Conservation (phyloP, 2,797 vertebrate species). For the Craterocephalus amniculus region DNA sequence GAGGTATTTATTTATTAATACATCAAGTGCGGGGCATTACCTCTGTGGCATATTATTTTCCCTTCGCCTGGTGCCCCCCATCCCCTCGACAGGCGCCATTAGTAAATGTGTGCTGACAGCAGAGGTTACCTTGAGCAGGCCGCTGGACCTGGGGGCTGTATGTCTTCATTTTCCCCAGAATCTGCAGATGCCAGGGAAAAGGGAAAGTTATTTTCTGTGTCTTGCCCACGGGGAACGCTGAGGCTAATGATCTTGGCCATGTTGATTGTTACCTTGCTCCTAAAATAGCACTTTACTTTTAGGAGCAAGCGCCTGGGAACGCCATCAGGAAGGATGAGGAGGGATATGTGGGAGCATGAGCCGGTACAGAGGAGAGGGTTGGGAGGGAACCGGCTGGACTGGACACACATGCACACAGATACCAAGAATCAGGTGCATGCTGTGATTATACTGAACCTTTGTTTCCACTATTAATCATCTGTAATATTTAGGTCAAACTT, state of each 20-base stretch:
- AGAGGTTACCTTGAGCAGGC: constrained; percentile 88
- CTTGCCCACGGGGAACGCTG: constrained; percentile 78
- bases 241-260: constrained; percentile 84
- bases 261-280: constrained; percentile 82
- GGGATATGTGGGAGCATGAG: constrained; percentile 26
- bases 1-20: constrained; percentile 75
- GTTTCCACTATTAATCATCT: constrained; percentile 68
- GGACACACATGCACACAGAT: constrained; percentile 31
- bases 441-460: constrained; percentile 66
- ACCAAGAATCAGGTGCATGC: constrained; percentile 33
- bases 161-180: constrained; percentile 88
- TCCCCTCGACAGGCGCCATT: constrained; percentile 72
- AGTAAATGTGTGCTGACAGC: constrained; percentile 86
- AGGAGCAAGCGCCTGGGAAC: constrained; percentile 45
- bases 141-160: constrained; percentile 83
- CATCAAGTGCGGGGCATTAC: constrained; percentile 67
- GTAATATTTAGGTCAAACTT: constrained; percentile 62
- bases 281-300: constrained; percentile 77
- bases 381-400: constrained; percentile 25
- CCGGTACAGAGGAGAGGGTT: constrained; percentile 20
- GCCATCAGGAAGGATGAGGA: constrained; percentile 42
- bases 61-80: constrained; percentile 52
- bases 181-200: constrained; percentile 85
- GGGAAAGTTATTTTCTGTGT: constrained; percentile 86
- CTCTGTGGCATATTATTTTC: constrained; percentile 77